Conservation (phyloP, 2,888 invertebrate species). For the Aspidiotus destructor region DNA sequence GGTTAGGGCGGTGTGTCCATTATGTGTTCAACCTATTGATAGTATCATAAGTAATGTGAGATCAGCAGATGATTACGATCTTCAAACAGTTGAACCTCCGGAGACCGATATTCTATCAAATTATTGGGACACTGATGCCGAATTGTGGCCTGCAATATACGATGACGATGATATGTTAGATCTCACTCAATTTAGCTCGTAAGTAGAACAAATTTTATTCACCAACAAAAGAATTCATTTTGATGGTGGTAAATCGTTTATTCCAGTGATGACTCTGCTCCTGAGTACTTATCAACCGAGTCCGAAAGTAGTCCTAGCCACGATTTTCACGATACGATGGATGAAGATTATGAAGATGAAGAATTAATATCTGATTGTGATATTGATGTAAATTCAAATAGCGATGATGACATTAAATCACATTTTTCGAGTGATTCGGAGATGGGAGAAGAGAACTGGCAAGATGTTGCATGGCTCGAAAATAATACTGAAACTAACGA, state of each 20-base stretch:
- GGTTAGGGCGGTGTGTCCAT: slow-evolving; percentile 22
- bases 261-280: too few relatives aligned
- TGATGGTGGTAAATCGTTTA: too few relatives aligned
- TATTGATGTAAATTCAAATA: not conserved
- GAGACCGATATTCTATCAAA: slow-evolving; percentile 12
- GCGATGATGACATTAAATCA: not conserved
- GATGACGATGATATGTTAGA: slow-evolving; percentile 12
- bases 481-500: not conserved
- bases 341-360: not conserved
- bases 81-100: slow-evolving; percentile 17
- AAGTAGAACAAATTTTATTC: too few relatives aligned
- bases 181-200: not conserved
- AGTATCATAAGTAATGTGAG: slow-evolving; percentile 16
- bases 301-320: too few relatives aligned
- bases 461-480: not conserved
- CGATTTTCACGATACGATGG: not conserved
- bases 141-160: not conserved
- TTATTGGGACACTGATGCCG: not conserved
- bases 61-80: slow-evolving; percentile 27
- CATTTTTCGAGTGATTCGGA: not conserved
- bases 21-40: slow-evolving; percentile 20
- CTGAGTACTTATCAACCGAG: too few relatives aligned
- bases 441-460: slow-evolving; percentile 5
- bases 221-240: too few relatives aligned
- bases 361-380: not conserved